Percentiles rank a stretch among this genome's conserved stretches.
These are phyloP conservation scores for Leptopterna dolabrata DNA, from an alignment of 2,888 invertebrate genomes.

Conservation along the genomic window DNA sequence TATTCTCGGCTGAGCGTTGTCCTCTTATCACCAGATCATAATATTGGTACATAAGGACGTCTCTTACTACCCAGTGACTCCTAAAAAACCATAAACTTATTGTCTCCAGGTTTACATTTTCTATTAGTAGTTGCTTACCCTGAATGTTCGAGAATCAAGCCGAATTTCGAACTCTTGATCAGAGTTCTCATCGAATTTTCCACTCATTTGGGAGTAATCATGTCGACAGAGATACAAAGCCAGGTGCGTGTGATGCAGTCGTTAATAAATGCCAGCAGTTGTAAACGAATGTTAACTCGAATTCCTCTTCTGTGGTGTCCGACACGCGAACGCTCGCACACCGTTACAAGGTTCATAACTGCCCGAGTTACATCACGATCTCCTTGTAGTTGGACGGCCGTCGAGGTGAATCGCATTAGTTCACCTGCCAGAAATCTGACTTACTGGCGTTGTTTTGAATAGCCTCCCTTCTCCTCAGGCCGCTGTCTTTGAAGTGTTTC, in stretches of 20 bases:
- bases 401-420: slow-evolving; percentile 13
- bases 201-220: not conserved
- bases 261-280: slow-evolving; percentile 40
- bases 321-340: slow-evolving; percentile 22
- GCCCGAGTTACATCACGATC: slow-evolving; percentile 5
- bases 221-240: slow-evolving; percentile 22
- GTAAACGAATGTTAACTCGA: slow-evolving; percentile 43
- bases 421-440: not conserved
- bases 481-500: not conserved
- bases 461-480: not conserved
- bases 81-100: no score
- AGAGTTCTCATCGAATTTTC: not conserved
- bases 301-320: slow-evolving; percentile 37
- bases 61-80: no score
- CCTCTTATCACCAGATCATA: no score
- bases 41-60: no score
- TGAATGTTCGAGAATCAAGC: no score
- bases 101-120: no score
- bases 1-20: no score
- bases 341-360: slow-evolving; percentile 11
- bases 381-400: slow-evolving; percentile 6
- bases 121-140: no score
- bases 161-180: no score
- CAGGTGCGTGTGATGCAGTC: slow-evolving; percentile 24
- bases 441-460: slow-evolving; percentile 4